Base-by-base conservation (phyloP, 2,888 invertebrate species). In the Dasypolia templi region DNA sequence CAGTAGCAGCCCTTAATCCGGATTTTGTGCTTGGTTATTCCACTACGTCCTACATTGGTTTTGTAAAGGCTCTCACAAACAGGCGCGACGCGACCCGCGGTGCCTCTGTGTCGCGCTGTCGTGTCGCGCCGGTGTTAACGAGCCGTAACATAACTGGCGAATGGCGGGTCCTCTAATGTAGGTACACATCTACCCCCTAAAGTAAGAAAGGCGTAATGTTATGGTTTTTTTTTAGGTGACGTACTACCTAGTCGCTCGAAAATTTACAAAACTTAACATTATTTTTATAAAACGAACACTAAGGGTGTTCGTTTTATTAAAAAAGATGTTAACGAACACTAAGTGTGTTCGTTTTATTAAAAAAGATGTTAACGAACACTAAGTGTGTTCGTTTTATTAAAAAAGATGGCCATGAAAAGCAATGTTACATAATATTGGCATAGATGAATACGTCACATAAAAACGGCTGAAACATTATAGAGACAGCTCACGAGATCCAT, bases 401-500 rank as follows among this genome's bases (percentile, higher is more conserved):
- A n/a, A 7, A 59, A 39, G 26, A 42, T 61, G 39, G 26, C 75
- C 68, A 17, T 61, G 26, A 69, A 68, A 69, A 61, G 26, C 4
- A 53, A 68, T 39, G 12, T 39, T 32, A 61, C 22, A 39, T 49
- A 64, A 32, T 77, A 51, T 49, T 49, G 53, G 0, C 53, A 53
- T 9, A 71, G n/a, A 51, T 44, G 51, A 11, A 14, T n/a, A 71
- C 42, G 51, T 68, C 59, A 81, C 49, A 71, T 32, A 58, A 74
- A 75, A 65, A 64, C 49, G 61, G 44, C 59, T 74, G 59, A 42
- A 44, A 59, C 56, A 32, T 32, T 51, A 71, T 42, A 62, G 42
- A 76, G 75, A 72, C 62, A 42, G 42, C 69, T 71, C 72, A 79
- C 70, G 82, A 76, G 77, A 86, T 69, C 75, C 42, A 72, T 76